Conservation (phyloP, 2,113 vertebrate genomes). For the Lucifuga dentata region DNA sequence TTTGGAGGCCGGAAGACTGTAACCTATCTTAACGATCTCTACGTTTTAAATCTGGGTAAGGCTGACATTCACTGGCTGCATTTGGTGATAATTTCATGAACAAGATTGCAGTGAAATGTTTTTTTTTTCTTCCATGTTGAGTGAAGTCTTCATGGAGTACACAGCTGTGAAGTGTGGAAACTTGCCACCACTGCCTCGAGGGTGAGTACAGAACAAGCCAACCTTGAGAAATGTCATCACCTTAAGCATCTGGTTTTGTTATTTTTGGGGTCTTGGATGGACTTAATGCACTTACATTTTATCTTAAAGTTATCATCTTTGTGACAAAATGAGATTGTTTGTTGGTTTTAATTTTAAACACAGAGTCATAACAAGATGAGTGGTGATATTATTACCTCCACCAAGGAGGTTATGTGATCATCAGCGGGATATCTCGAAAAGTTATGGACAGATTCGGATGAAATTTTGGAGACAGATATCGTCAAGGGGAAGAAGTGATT, state of each 20-base stretch:
- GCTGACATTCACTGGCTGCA: not conserved
- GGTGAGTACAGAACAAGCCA: constrained; percentile 78
- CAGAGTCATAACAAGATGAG: too few relatives aligned
- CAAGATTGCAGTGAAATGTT: not conserved
- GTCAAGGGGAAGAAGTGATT: too few relatives aligned
- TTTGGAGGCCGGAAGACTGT: constrained; percentile 87
- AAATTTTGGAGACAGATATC: too few relatives aligned
- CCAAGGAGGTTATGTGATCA: too few relatives aligned
- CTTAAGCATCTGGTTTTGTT: constrained; percentile 48
- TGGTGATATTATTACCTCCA: too few relatives aligned
- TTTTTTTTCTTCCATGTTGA: constrained; percentile 9
- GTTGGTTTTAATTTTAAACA: too few relatives aligned
- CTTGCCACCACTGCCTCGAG: constrained; percentile 84
- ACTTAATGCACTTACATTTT: not conserved
- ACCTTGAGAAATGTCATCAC: constrained; percentile 47
- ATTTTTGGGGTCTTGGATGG: constrained; percentile 28
- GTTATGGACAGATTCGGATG: too few relatives aligned
- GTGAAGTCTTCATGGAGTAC: constrained; percentile 91
- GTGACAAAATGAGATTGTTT: not conserved
- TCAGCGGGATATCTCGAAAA: too few relatives aligned
- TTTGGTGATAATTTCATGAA: not conserved
- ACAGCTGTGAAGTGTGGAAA: constrained; percentile 82
- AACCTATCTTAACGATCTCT: constrained; percentile 87
- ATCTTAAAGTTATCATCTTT: constrained; percentile 3
- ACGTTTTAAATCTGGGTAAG: constrained; percentile 89